Evolutionary conservation across 30 jellyfish, hydroid and myxozoan species (phyloP).

Genomic region (Catostylus mosaicus): DNA sequence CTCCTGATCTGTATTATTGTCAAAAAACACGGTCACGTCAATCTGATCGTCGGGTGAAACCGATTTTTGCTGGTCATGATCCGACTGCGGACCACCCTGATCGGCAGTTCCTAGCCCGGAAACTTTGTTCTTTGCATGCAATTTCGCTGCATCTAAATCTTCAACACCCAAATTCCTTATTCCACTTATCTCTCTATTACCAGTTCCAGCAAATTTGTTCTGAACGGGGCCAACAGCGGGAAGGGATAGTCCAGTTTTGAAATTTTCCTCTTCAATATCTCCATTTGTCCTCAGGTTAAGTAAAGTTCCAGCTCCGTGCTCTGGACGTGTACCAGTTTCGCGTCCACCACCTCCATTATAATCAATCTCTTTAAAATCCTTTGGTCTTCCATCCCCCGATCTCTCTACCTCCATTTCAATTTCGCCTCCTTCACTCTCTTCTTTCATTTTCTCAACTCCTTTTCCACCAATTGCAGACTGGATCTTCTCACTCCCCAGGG

Average conservation of each 20-base stretch:
- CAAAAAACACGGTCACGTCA: conserved; percentile 79
- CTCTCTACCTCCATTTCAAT: conserved; percentile 61
- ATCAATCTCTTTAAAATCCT: conserved; percentile 8
- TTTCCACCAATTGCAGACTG: conserved; percentile 6
- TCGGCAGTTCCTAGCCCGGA: neutral
- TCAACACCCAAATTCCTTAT: neutral
- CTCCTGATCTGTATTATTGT: conserved; percentile 32
- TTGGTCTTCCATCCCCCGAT: conserved; percentile 52
- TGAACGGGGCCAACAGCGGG: conserved; percentile 27
- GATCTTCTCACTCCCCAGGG: conserved; percentile 6
- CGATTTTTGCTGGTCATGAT: conserved; percentile 5
- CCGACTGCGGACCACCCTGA: neutral
- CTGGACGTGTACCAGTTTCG: neutral
- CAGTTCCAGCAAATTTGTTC: conserved; percentile 10
- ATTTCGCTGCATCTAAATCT: neutral
- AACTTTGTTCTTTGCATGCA: conserved; percentile 5
- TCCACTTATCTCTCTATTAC: neutral
- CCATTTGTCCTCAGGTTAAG: conserved; percentile 37
- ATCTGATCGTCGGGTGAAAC: conserved; percentile 46
- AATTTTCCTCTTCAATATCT: neutral
- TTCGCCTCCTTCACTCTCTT: conserved; percentile 36
- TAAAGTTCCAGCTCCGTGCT: conserved; percentile 18
- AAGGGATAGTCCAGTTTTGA: conserved; percentile 12
- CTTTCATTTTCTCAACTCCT: neutral
- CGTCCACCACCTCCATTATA: conserved; percentile 6